Base-by-base conservation (phyloP, 1,140 invertebrate species). In the Bradysia coprophila region DNA sequence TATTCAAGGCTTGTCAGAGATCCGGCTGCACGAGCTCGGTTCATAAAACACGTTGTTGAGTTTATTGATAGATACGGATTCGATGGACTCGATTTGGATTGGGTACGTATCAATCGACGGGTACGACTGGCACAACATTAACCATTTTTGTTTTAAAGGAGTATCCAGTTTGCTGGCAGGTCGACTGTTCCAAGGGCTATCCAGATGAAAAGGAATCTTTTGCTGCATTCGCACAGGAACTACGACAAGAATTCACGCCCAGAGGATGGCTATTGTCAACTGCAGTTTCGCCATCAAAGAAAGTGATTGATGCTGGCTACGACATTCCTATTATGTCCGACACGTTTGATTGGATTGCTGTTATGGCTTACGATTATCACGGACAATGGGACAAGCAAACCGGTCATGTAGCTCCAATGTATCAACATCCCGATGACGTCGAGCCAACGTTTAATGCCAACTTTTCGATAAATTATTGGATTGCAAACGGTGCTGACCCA, bases 141-240 rank as follows among this genome's bases (percentile, higher is more conserved):
- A 31, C n/a, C 8, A 31, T 31, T 31, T 31, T 31, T 31, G 8
- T 31, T 31, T 31, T 31, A 31, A 13, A 3, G 18, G n/a, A 90
- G 51, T 92, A 88, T 62, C 87, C 87, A 1, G 83, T 81, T 45
- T 92, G 87, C 54, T 90, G 86, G 85, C 85, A 90, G 65, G 81
- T 82, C 49, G 76, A 82, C 45, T 83, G 79, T 53, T 75, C 72
- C 3, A 78, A 78, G 57, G 80, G 81, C 11, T 76, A 76, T 9
- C 61, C 65, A 10, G 75, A 76, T 2, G 86, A 90, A 46, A 88
- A 81, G 54, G 61, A 73, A 46, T 74, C 69, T 32, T 91, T 89
- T 52, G 72, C 75, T 0, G 61, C 68, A 11, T 64, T 85, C 11
- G 62, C 88, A 0, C 60, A 61, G 40, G 84, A 89, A 58, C 51